Percentiles rank a stretch among this genome's conserved stretches.
phyloP scores from a whole-genome alignment of 2,113 vertebrate species.

The Alces alces region DNA sequence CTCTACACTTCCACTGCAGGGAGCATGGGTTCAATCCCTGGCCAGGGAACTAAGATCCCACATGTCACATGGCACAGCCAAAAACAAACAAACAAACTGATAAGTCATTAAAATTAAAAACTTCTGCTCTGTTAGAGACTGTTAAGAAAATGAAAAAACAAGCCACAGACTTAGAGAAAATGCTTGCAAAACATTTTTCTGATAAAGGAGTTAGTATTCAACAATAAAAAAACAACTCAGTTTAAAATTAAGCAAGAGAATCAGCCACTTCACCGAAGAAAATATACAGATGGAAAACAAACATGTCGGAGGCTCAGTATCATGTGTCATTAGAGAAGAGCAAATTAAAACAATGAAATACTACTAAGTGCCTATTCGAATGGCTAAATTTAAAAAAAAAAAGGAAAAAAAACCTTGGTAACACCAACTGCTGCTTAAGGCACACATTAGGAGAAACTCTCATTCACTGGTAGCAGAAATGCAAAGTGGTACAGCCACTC shows the following conservation, averaged over 20 bases:
- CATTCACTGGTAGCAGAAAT: not conserved
- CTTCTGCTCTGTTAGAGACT: not conserved
- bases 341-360: not conserved
- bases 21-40: not conserved
- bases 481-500: not conserved
- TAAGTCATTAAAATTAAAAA: not conserved
- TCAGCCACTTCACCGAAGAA: not conserved
- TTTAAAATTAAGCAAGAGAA: not conserved
- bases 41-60: not conserved
- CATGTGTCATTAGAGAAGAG: not conserved
- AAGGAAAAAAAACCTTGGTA: not conserved
- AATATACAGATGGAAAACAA: not conserved
- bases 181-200: not conserved
- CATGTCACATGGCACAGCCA: not conserved
- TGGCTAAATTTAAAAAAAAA: not conserved
- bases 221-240: not conserved
- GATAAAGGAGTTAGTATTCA: not conserved
- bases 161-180: not conserved
- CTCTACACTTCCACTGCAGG: not conserved
- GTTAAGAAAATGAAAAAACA: not conserved
- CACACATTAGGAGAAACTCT: not conserved
- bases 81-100: not conserved
- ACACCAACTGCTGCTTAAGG: not conserved
- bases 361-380: not conserved
- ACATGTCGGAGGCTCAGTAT: not conserved